A percentile compares a stretch with the other conserved stretches of the same genome.
phyloP scores from a whole-genome alignment of 2,888 invertebrate species.

The Augochlorella aurata region DNA sequence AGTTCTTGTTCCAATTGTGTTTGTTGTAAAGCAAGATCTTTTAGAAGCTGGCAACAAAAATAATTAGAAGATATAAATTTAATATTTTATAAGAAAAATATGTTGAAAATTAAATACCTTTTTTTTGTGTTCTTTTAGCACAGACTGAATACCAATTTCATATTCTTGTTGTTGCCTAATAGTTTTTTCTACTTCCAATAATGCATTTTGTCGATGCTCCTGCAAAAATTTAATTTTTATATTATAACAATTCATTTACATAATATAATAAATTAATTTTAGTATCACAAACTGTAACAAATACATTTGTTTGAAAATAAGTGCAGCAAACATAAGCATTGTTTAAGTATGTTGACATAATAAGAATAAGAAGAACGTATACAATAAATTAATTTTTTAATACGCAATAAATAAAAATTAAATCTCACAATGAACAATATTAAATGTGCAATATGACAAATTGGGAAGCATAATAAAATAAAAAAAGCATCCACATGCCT shows the following conservation, averaged over 20 bases:
- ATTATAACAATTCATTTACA: not conserved
- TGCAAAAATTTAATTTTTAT: slow-evolving; percentile 66
- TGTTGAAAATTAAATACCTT: slow-evolving; percentile 82
- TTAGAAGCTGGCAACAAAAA: slow-evolving; percentile 81
- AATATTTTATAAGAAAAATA: slow-evolving; percentile 42
- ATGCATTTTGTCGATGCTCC: slow-evolving; percentile 83
- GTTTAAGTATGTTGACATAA: slow-evolving; percentile 12
- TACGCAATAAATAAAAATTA: slow-evolving; percentile 27
- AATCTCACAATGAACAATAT: slow-evolving; percentile 64
- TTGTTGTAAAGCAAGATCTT: slow-evolving; percentile 85
- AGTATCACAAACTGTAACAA: not conserved
- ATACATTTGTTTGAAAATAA: slow-evolving; percentile 19
- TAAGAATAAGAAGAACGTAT: not conserved
- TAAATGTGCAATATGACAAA: slow-evolving; percentile 38
- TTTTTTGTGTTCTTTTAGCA: slow-evolving; percentile 85
- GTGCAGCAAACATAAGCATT: slow-evolving; percentile 28
- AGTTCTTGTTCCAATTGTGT: slow-evolving; percentile 87
- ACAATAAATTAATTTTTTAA: slow-evolving; percentile 16
- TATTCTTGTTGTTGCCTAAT: slow-evolving; percentile 86
- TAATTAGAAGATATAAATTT: slow-evolving; percentile 4
- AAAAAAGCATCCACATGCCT: slow-evolving; percentile 84
- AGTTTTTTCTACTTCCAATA: slow-evolving; percentile 85
- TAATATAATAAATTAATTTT: not conserved
- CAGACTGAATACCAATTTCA: slow-evolving; percentile 86
- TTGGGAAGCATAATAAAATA: slow-evolving; percentile 70